Base-by-base conservation (phyloP, 2,113 vertebrate genomes). In the Microtus montanus region DNA sequence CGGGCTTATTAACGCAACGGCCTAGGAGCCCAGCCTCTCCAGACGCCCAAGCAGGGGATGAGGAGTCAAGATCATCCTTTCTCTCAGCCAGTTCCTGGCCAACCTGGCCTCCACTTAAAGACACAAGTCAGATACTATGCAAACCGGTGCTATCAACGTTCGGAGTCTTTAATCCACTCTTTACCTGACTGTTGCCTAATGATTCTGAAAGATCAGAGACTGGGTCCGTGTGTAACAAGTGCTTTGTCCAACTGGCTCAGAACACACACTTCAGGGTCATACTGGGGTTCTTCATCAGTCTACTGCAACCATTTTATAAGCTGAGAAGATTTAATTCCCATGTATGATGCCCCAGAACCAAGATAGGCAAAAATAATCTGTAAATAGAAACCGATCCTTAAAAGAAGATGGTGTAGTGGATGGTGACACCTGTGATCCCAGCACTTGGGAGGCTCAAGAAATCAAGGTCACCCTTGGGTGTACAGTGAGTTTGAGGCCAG, bases 41-140 rank as follows among this genome's bases (percentile, higher is more conserved):
- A 20, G 61, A 47, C 0, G 0, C 15, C 13, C 4, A 33, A 44
- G 26, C 19, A 44, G 5, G 61, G 61, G 80, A 24, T 24, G 26
- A 47, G 5, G 9, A 70, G 19, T 49, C 83, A 86, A 86, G 44
- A 64, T 13, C 44, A 68, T 24, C 63, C 63, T 12, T 68, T 30
- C 33, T 30, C 41, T 12, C 11, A 33, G 41, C 61, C 19, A 68
- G 83, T 26, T 30, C 26, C 58, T 64, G n/a, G 58, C 26, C 61
- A 19, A 64, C 38, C 58, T 1, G 63, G 83, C 66, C 7, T 82
- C 78, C 0, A 19, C 38, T 92, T 66, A 89, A 66, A 75, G 41
- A 64, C 66, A 83, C 75, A 95, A 92, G 12, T 7, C 91, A 87
- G 33, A 95, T 85, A 91, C 54, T 66, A 26, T 75, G 87, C 89